These are phyloP conservation scores for Pristionchus fissidentatus DNA, from an alignment of 2,888 invertebrate genomes.

Conservation along the genomic window DNA sequence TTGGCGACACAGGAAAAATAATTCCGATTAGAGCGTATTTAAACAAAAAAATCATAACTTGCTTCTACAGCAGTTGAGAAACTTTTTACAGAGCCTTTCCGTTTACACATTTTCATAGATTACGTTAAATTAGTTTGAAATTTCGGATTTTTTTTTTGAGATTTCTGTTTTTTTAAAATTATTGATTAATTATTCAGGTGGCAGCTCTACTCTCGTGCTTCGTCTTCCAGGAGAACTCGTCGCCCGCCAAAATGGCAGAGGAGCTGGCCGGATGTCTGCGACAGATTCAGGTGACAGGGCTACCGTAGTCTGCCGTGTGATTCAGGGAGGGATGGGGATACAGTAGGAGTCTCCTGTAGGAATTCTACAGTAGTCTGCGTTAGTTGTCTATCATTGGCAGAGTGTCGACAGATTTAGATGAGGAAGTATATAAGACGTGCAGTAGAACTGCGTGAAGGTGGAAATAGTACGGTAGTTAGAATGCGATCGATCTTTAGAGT, in stretches of 20 bases:
- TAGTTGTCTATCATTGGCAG: neutral
- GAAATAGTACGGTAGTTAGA: neutral
- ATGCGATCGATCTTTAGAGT: neutral
- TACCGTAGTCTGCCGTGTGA: neutral
- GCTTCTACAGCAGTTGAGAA: no score
- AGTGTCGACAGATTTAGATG: neutral
- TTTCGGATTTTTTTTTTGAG: no score
- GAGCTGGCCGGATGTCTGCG: conserved; percentile 89
- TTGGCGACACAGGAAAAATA: no score
- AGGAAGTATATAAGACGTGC: neutral
- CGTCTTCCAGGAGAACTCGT: conserved; percentile 82
- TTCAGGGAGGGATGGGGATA: neutral
- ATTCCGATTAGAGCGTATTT: no score
- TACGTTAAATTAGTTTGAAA: no score
- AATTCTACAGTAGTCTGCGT: neutral
- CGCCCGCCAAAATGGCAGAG: conserved; percentile 87
- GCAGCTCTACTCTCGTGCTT: conserved; percentile 83
- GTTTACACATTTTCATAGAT: no score
- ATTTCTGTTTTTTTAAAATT: no score
- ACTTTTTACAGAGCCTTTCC: no score
- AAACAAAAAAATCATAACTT: no score
- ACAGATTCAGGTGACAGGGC: conserved; percentile 85
- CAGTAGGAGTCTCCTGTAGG: no score
- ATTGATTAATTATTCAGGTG: conserved; percentile 71
- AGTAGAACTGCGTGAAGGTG: neutral